Percentiles rank a stretch among this genome's conserved stretches.
Conservation (phyloP, 1,140 invertebrate species). For the Drosophila lacteicornis region DNA sequence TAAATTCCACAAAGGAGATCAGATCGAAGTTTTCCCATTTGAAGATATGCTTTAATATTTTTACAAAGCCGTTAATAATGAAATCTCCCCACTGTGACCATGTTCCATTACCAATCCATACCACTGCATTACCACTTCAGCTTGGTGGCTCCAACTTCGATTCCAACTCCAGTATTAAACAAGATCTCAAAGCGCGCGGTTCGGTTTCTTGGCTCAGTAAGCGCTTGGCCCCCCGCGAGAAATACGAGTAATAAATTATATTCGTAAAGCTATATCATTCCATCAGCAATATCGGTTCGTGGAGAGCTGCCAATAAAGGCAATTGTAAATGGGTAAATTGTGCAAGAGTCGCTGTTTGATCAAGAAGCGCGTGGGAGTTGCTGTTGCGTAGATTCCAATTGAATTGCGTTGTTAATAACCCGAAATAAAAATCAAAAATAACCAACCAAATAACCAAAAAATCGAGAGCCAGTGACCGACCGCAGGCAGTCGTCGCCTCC, state of each 20-base stretch:
- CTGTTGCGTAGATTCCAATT: conserved; percentile 49
- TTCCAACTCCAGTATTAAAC: conserved; percentile 74
- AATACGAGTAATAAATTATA: conserved; percentile 34
- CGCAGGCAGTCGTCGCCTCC: conserved; percentile 50
- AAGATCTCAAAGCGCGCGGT: conserved; percentile 75
- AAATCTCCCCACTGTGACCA: conserved; percentile 11
- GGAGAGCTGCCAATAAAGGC: conserved; percentile 37
- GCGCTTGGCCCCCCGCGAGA: neutral
- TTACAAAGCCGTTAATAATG: neutral
- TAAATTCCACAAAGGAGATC: too few species aligned
- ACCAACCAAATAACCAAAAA: conserved; percentile 34
- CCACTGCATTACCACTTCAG: conserved; percentile 53
- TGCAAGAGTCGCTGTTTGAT: conserved; percentile 30
- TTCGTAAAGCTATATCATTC: conserved; percentile 32
- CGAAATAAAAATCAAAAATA: conserved; percentile 10
- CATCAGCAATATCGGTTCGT: conserved; percentile 24
- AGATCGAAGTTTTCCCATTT: too few species aligned
- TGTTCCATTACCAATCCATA: conserved; percentile 38
- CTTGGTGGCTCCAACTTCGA: conserved; percentile 57
- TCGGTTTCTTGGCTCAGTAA: conserved; percentile 14
- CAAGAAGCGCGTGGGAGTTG: conserved; percentile 64
- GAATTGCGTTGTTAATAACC: conserved; percentile 68
- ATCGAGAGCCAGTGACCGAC: conserved; percentile 69
- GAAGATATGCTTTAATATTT: neutral
- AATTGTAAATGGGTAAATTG: conserved; percentile 31